Conservation (phyloP, 1,140 invertebrate species). For the Orchestia grillus region DNA sequence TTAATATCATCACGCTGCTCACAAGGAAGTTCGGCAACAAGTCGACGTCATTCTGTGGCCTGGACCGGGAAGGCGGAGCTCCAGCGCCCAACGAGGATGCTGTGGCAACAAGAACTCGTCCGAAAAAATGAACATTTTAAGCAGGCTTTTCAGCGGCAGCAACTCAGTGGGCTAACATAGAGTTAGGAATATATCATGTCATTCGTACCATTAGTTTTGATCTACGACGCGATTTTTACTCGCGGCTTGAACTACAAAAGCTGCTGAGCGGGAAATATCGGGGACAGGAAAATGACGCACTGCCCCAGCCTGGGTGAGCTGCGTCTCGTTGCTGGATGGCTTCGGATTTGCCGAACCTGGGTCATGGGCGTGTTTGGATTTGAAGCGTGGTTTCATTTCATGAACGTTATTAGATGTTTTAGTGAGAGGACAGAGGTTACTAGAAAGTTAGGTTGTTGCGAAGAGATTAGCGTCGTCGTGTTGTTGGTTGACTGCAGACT, state of each 20-base stretch:
- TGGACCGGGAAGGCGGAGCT: background rate
- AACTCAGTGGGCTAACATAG: conserved; percentile 11
- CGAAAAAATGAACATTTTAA: conserved; percentile 24
- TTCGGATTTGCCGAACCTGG: no score
- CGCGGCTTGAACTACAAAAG: conserved; percentile 20
- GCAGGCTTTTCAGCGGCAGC: conserved; percentile 12
- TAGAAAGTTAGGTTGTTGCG: no score
- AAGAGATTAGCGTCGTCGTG: no score
- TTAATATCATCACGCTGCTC: background rate
- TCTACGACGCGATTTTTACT: conserved; percentile 28
- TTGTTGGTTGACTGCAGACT: no score
- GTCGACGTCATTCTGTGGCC: background rate
- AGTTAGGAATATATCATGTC: conserved; percentile 42
- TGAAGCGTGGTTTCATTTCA: no score
- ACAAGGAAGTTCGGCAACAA: background rate
- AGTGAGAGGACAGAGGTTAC: no score
- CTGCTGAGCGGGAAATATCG: conserved; percentile 39
- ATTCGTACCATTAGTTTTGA: conserved; percentile 40
- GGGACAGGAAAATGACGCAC: background rate
- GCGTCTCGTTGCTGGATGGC: no score
- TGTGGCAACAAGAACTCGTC: conserved; percentile 15
- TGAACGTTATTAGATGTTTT: no score
- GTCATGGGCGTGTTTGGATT: no score
- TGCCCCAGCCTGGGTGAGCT: background rate
- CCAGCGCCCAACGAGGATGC: background rate